A percentile compares a stretch with the other conserved stretches of the same genome.
phyloP scores from a whole-genome alignment of 1,140 invertebrate genomes.

The Drosophila santomea region DNA sequence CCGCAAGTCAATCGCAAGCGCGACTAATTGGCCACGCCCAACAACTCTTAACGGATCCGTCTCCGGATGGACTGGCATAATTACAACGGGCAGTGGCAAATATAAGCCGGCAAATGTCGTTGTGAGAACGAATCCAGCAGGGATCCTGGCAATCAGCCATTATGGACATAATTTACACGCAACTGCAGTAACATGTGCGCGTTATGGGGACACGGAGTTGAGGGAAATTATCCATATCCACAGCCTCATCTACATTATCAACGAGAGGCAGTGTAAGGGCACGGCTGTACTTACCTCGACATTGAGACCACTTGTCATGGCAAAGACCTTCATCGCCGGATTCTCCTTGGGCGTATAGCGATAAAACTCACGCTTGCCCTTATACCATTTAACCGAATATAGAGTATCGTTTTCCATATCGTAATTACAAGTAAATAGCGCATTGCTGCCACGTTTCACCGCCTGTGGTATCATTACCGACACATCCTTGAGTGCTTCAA shows the following conservation, averaged over 20 bases:
- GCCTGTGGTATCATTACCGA: conserved; percentile 89
- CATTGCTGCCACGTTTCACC: conserved; percentile 89
- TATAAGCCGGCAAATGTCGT: conserved; percentile 56
- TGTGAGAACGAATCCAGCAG: conserved; percentile 38
- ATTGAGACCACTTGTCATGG: conserved; percentile 87
- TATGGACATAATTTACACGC: conserved; percentile 82
- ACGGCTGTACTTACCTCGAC: conserved; percentile 88
- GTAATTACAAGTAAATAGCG: conserved; percentile 91
- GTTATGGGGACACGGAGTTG: conserved; percentile 49
- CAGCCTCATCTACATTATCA: neutral
- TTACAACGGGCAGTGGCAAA: conserved; percentile 59
- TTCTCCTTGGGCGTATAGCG: conserved; percentile 88
- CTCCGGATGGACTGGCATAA: conserved; percentile 61
- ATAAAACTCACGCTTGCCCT: conserved; percentile 89
- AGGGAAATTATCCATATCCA: conserved; percentile 2
- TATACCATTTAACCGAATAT: conserved; percentile 95
- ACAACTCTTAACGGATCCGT: conserved; percentile 47
- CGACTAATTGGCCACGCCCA: conserved; percentile 72
- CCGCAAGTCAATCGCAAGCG: conserved; percentile 78
- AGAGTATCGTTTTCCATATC: conserved; percentile 91
- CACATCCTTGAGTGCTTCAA: conserved; percentile 87
- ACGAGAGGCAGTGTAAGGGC: neutral
- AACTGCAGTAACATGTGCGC: conserved; percentile 71
- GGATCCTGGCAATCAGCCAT: conserved; percentile 67
- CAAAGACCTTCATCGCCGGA: conserved; percentile 89